Evolutionary conservation across 2,888 invertebrate genomes (phyloP).

Genomic region (Leucoma salicis): DNA sequence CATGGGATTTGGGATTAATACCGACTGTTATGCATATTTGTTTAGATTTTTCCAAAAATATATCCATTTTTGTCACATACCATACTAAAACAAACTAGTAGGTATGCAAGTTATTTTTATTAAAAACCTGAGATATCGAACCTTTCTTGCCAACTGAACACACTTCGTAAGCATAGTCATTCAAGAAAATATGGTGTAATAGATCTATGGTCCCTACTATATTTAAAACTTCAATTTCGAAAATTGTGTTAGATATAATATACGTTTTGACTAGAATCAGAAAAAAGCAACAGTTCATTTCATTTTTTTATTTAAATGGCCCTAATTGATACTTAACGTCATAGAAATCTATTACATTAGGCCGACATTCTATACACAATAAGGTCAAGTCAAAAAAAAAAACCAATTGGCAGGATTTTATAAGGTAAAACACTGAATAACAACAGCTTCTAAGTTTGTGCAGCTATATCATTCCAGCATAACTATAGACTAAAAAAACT

Average conservation of each 20-base stretch:
- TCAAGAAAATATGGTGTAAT: slow-evolving; percentile 14
- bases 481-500: slow-evolving; percentile 28
- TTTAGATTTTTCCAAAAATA: no score
- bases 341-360: slow-evolving; percentile 17
- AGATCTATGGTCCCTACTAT: slow-evolving; percentile 76
- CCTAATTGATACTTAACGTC: neutral
- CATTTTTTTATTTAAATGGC: neutral
- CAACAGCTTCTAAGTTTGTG: slow-evolving; percentile 45
- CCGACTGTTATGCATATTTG: no score
- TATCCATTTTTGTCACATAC: no score
- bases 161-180: neutral
- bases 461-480: slow-evolving; percentile 31
- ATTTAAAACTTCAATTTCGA: no score
- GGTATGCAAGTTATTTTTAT: no score
- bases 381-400: slow-evolving; percentile 20
- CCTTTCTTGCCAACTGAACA: slow-evolving; percentile 7
- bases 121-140: no score
- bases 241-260: slow-evolving; percentile 48
- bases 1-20: no score
- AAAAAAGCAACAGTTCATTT: slow-evolving; percentile 15
- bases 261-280: slow-evolving; percentile 43
- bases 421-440: no score
- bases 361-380: slow-evolving; percentile 22
- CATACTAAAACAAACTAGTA: no score
- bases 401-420: slow-evolving; percentile 36